Conservation (phyloP, 2,113 vertebrate genomes). For the human region DNA sequence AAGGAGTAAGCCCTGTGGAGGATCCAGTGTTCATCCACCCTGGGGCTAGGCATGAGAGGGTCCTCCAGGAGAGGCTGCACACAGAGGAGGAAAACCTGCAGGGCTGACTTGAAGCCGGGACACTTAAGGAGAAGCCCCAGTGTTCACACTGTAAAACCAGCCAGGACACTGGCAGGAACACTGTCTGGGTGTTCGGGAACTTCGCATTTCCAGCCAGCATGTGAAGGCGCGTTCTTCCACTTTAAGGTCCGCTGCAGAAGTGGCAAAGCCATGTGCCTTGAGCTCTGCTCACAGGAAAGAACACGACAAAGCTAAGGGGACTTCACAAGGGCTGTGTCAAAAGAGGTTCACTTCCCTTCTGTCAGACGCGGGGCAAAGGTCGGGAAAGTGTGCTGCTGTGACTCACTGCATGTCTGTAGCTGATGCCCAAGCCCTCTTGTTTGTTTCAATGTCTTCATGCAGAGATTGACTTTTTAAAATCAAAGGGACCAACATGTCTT, state of each 20-base stretch:
- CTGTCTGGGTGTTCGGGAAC: neutral
- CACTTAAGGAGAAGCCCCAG: neutral
- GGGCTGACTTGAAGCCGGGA: neutral
- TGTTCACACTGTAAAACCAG: neutral
- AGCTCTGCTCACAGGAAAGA: neutral
- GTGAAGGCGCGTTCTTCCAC: neutral
- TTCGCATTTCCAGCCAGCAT: fast-evolving
- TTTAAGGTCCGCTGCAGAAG: neutral
- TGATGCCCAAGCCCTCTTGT: neutral
- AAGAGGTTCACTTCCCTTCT: neutral
- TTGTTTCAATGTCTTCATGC: neutral
- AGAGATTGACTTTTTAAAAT: neutral
- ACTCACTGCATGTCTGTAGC: neutral
- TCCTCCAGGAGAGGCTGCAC: neutral
- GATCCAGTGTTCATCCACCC: neutral
- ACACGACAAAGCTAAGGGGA: too few species aligned
- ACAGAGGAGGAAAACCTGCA: neutral
- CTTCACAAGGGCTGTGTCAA: neutral
- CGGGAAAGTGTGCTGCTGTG: neutral
- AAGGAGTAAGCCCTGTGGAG: neutral
- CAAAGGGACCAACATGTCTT: neutral
- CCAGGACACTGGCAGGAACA: neutral
- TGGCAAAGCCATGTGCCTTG: neutral
- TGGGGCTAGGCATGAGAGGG: neutral
- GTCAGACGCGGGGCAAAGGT: neutral